A percentile compares a stretch with the other conserved stretches of the same genome.
Evolutionary conservation across 2,113 vertebrate species (phyloP).

Genomic region (Cyphomyrus plagiostoma): DNA sequence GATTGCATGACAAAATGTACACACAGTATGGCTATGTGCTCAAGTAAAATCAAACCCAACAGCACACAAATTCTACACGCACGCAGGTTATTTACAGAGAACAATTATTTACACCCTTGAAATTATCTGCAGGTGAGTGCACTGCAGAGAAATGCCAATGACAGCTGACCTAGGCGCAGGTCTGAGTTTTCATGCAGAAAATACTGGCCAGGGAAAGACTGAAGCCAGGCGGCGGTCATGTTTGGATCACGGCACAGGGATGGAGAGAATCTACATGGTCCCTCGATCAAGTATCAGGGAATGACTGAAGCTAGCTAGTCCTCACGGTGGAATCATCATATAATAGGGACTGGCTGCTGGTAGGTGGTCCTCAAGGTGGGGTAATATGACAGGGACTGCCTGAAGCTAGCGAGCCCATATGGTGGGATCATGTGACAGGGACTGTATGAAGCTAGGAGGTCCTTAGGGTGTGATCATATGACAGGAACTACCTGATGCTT

Average conservation of each 20-base stretch:
- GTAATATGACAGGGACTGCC: not conserved
- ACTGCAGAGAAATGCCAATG: conserved; percentile 6
- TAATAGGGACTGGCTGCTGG: not conserved
- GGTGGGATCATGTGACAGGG: not conserved
- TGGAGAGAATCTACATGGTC: conserved; percentile 3
- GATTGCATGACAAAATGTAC: conserved; percentile 44
- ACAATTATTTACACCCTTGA: conserved; percentile 47
- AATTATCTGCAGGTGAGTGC: conserved; percentile 37
- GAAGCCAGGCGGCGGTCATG: conserved; percentile 39
- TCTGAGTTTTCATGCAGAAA: not conserved
- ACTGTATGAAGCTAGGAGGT: conserved; percentile 21
- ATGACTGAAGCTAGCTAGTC: conserved; percentile 38
- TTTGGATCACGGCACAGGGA: not conserved
- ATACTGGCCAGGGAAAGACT: not conserved
- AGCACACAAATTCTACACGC: conserved; percentile 40
- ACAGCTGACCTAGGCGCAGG: not conserved
- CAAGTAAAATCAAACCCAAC: conserved; percentile 45
- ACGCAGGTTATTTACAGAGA: conserved; percentile 22
- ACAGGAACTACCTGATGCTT: not conserved
- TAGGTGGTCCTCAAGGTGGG: not conserved
- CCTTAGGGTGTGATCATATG: not conserved
- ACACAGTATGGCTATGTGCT: conserved; percentile 47
- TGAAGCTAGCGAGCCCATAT: not conserved
- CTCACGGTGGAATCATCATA: not conserved
- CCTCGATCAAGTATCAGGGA: not conserved